Base-by-base conservation (phyloP, 53 echinoderm and acorn worm genomes). In the Patiria pectinifera region DNA sequence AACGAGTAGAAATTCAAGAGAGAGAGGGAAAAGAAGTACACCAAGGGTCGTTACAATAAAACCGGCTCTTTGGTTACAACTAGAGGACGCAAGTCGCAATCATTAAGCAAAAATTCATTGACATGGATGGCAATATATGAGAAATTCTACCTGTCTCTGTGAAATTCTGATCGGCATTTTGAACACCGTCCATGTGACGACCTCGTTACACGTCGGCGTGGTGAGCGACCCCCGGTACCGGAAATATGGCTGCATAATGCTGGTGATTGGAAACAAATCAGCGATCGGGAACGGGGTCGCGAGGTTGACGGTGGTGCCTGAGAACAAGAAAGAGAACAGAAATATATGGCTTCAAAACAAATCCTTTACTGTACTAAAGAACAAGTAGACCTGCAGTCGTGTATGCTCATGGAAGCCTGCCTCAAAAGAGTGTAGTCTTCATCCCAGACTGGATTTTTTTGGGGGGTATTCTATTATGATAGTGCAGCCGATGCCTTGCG, bases 161-260 rank as follows among this genome's bases (percentile, higher is more conserved):
- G 97, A 97, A 58, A 97, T 91, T 35, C 71, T 58, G 63, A 96
- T 87, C 23, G 95, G 84, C 44, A 90, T 92, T 45, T 96, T 71
- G 69, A 96, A 96, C 4, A 96, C 86, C 2, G 96, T 97, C 97
- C 97, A 97, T 0, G 94, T 82, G 4, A 97, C 96, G 12, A 92
- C 93, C 82, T 97, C 97, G 47, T 95, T 79, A 53, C 96, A 96
- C 0, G 71, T 77, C 11, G 97, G 97, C 80, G 97, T 97, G 3
- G 97, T 97, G 72, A 96, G 82, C 4, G 97, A 97, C 61, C 97
- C 97, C 9, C 89, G 59, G 94, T 97, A 97, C 14, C 96, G 93
- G 89, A 78, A 96, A 60, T 78, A 96, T 2, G 87, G 87, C 78
- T 78, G 78, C 87, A 87, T 87, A 77, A 87, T 87, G 78, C 59